Base-by-base conservation (phyloP, 2,888 invertebrate genomes). In the Nezara viridula region DNA sequence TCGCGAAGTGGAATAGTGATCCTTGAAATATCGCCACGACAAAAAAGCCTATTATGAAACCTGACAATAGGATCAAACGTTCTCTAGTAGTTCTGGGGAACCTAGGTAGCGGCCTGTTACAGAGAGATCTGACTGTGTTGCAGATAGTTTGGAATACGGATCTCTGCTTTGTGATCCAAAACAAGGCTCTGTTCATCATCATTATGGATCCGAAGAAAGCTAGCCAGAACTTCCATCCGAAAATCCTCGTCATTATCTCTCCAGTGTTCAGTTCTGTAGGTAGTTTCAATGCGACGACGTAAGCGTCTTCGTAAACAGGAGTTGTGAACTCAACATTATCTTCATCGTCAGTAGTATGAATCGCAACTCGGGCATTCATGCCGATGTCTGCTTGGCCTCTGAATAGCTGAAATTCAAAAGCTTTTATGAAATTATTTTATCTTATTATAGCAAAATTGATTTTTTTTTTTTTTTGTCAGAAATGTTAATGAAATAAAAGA, bases 21-120 rank as follows among this genome's bases (percentile, higher is more conserved):
- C 27, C 86, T 86, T 86, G 86, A n/a, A 86, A 86, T 37, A 27
- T 86, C 12, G 49, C 14, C 21, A 86, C 14, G 16, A 86, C 3
- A 10, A 86, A 21, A 50, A 86, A 14, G 27, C 86, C 47, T 40
- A 86, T 50, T 0, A 86, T 32, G 27, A 86, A 21, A 24, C 86
- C 49, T 21, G 47, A 86, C 12, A 9, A 19, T 21, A 40, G 40
- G 12, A 77, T 40, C 40, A 77, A 7, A 3, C 77, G 77, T 77
- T 77, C 40, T 44, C 40, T 77, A 5, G 24, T 40, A 10, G 77
- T 21, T 24, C 9, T 40, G 5, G 37, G 77, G 24, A 77, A n/a
- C 16, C 40, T 44, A 9, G 40, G 27, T 21, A 21, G 14, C 9
- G 27, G 77, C 3, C 40, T 77, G 40, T 12, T 9, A 21, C n/a